Evolutionary conservation across 1,140 invertebrate genomes (phyloP), one percentile per base, ranked within the genome.

Genomic region (Grapholita molesta): DNA sequence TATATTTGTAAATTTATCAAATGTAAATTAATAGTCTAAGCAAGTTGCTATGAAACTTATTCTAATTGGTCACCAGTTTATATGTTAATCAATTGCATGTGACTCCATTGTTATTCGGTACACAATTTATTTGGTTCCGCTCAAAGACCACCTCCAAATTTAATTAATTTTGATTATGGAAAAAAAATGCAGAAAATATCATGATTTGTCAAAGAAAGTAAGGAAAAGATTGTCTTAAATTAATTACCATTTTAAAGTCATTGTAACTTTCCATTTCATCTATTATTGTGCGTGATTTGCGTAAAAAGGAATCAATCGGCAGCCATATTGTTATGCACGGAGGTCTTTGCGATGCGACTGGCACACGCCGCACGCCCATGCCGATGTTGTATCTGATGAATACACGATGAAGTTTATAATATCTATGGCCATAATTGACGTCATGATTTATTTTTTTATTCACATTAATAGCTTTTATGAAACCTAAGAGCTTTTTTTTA

Each of bases 301-400:
- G 55, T 61, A 61, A 68, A 69, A 35, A 18, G 68, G 70, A 74
- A 72, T 55, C 38, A 25, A 69, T 76, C 70, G 68, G 38, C 35
- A 18, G 24, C 24, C 7, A 69, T 71, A 42, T 80, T 83, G 15
- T 52, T 77, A 83, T 81, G 76, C 79, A 75, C 23, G 33, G 42
- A n/a, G 42, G 42, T 48, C 42, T 48, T 42, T 21, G 65, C 66
- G 67, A 70, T 68, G 67, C 24, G 73, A 75, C 73, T 42, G 85
- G 87, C 88, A 90, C 88, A 87, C 86, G 88, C 85, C 88, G 35
- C 88, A 87, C 88, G 88, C 87, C 79, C 78, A 75, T 75, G 76
- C 67, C 25, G 67, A 65, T 79, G 75, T 73, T 74, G 25, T 71
- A 53, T 70, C 64, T 72, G 48, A 74, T 74, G 81, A 87, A 86